These are phyloP conservation scores for Saxidomus purpurata DNA, from an alignment of 1,140 invertebrate species.

Conservation along the genomic window DNA sequence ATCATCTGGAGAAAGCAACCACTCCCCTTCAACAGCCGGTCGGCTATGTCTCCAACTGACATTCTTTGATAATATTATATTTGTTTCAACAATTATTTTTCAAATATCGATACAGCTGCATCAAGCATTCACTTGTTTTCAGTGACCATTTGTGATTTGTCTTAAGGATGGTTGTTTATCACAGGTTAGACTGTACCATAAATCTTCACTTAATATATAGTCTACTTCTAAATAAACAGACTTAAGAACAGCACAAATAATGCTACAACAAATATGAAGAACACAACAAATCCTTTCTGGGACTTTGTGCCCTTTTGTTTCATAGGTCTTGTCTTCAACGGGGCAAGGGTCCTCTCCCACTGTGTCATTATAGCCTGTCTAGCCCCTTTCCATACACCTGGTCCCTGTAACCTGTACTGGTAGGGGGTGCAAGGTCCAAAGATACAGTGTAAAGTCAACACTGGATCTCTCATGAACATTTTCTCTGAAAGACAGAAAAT, in stretches of 20 bases:
- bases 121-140: too few species aligned
- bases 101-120: too few species aligned
- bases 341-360: slow-evolving; percentile 62
- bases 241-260: slow-evolving; percentile 30
- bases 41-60: too few species aligned
- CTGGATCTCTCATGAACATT: slow-evolving; percentile 82
- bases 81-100: too few species aligned
- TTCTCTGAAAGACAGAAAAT: slow-evolving; percentile 64
- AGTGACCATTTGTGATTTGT: too few species aligned
- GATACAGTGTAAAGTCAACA: slow-evolving; percentile 82
- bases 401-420: slow-evolving; percentile 87
- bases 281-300: slow-evolving; percentile 29
- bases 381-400: slow-evolving; percentile 86
- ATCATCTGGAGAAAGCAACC: too few species aligned
- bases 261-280: slow-evolving; percentile 32
- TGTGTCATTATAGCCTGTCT: slow-evolving; percentile 83
- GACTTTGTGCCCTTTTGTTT: background rate
- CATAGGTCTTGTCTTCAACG: slow-evolving; percentile 40
- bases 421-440: slow-evolving; percentile 87
- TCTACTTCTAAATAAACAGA: background rate
- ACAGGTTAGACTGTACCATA: too few species aligned
- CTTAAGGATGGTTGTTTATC: too few species aligned
- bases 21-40: too few species aligned
- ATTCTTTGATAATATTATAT: too few species aligned
- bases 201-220: too few species aligned